Evolutionary conservation across 1,140 invertebrate species (phyloP), one percentile per base, ranked within the genome.

Genomic region (Metopolophium dirhodum): DNA sequence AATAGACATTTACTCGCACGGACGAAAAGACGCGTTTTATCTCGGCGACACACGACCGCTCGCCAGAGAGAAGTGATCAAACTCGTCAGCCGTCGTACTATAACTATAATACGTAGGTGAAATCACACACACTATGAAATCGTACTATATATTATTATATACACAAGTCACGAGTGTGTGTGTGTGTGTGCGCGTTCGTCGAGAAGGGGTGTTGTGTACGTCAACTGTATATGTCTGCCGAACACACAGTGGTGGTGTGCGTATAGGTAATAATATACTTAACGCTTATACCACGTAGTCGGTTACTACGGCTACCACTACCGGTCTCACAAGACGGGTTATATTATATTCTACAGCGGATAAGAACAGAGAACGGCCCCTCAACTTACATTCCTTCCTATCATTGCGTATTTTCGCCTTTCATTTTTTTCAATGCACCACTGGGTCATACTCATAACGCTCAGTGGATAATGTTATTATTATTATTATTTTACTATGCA

Each of bases 361-460:
- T 41, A 41, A 86, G 26, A 86, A 86, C 85, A 45, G 83, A 83
- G n/a, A 45, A n/a, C 54, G 54, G 54, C 88, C 30, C 30, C 61
- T 18, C 61, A 45, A 18, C n/a, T n/a, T n/a, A n/a, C 88, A 61
- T 90, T 90, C 88, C 54, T 89, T 14, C 30, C 61, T n/a, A n/a
- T 89, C 87, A 14, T 45, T 26, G 54, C 35, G 37, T 61, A 41
- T 41, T 41, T 61, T 90, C 47, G 37, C 88, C 88, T 90, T 90
- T 90, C 88, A 57, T 90, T 54, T 90, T 89, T 90, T 90, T 41
- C n/a, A 35, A 88, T 51, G 30, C 49, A 89, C 20, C 54, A 90
- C 37, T 90, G 26, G 54, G 54, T 90, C 89, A 61, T 90, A 88
- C 49, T 26, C 47, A 49, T 68, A 49, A 41, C 88, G 37, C 9